Evolutionary conservation across 2,797 vertebrate genomes (phyloP), one percentile per base, ranked within the genome.

Genomic region (Pipistrellus pipistrellus): DNA sequence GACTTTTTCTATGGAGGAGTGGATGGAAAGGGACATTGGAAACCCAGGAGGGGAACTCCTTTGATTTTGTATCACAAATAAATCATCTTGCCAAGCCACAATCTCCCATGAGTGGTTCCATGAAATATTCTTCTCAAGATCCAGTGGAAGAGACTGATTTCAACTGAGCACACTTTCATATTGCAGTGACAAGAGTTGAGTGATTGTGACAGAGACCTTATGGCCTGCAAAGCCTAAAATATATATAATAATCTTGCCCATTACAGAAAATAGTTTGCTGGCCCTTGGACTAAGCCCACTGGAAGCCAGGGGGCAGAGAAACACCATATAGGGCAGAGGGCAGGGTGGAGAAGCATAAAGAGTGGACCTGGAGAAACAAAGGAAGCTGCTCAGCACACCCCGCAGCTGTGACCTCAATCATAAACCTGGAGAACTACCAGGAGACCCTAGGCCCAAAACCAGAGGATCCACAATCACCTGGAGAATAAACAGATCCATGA

Each of bases 291-390:
- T 44, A 51, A 53, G 69, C 25, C 59, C 12, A 44, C 23, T 25
- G 51, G 30, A 59, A 88, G 27, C 15, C 10, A 30, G 51, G 38
- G 2, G 35, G 4, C n/a, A 10, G 2, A 25, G 18, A 13, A 46
- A 11, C 25, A 69, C 8, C 51, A 35, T 0, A 59, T 1, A 38
- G 25, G 17, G 21, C 11, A 15, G 35, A 46, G 6, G 8, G n/a
- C 20, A 23, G 69, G 14, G 30, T 17, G 0, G 14, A 38, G 6
- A 80, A 35, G 51, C 20, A 18, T 12, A 6, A 32, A 30, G n/a
- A 38, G 8, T 0, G 0, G 59, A 1, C 20, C 25, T 20, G 46
- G 41, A 77, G 20, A 12, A 10, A 23, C 5, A 35, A 30, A 11
- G 1, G 20, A 57, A 62, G 48, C 10, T 30, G 8, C 21, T 48